Base-by-base conservation (phyloP, 2,797 vertebrate species). In the Poeciliopsis presidionis region DNA sequence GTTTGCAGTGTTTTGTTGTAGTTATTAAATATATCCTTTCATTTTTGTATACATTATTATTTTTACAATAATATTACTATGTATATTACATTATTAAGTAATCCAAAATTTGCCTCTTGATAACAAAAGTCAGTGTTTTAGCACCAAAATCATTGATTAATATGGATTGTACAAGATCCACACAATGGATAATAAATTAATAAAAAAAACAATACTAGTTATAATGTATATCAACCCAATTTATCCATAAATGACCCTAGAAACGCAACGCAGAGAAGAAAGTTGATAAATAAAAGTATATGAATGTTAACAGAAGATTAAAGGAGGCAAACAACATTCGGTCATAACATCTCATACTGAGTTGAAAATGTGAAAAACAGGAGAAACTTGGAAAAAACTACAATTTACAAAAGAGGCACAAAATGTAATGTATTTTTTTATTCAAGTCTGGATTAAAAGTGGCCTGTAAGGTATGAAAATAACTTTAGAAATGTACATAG, bases 21-120 rank as follows among this genome's bases (percentile, higher is more conserved):
- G 13, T 75, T 78, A 71, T 74, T 80, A 71, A 84, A 85, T 85
- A 1, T 7, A 65, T 45, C 67, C 74, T 72, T 69, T 28, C 3
- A 7, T 9, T 20, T 57, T 80, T 22, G 55, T 51, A 25, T n/a
- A 41, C 12, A n/a, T 12, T 20, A 79, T 70, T 51, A 59, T 59
- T 39, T 45, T 16, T 36, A 18, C 6, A 22, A 20, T 22, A 53
- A 53, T 65, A 39, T 39, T 16, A 5, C 39, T 67, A 12, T 43
- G 25, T 25, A 43, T n/a, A n/a, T 43, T 14, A 7, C 33, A 33
- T 33, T 69, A 39, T 69, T 25, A 8, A 63, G 7, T 33, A 65
- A 65, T 33, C 13, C 1, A 12, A 59, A 16, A 61, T 61, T 61
- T 59, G n/a, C n/a, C 55, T 59, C 55, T 39, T 9, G 20, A 7